Base-by-base conservation (phyloP, 2,797 vertebrate species). In the Sphenopsis melanotis region DNA sequence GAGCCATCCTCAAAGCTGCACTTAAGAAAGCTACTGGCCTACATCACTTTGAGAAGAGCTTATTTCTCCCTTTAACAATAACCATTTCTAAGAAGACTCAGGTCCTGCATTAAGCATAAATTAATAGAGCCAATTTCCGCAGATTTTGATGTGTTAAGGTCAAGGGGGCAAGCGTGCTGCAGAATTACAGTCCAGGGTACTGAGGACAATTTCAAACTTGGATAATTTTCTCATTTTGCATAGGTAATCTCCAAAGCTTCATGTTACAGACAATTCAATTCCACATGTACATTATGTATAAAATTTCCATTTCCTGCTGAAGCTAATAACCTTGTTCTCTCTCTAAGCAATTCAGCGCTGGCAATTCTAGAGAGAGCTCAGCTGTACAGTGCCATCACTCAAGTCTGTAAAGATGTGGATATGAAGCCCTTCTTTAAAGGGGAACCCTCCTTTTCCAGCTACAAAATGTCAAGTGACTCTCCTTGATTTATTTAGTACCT, bases 191-290 rank as follows among this genome's bases (percentile, higher is more conserved):
- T 96, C 75, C 86, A 71, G 57, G 83, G 82, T 95, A 93, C 49
- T 77, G 87, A 95, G 80, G 59, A 94, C 80, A 96, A 95, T 96
- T 98, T 97, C 90, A 97, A 97, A 97, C 97, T 94, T 94, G 95
- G 95, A 96, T 95, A 44, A 29, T 90, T 96, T 97, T 96, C 95
- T 97, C 93, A 97, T 97, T 97, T 97, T 97, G 93, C 90, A 84
- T 56, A 78, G 83, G 90, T 97, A 95, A 97, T 97, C 93, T 94
- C 94, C 78, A 96, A 97, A 98, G 95, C 89, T 96, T 95, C 30
- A 10, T 94, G 94, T 88, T 95, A 83, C 61, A 96, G 95, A 97
- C 94, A 96, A 93, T 97, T 97, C 97, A 96, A 97, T 98, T 97
- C 95, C 91, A 92, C 84, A 68, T 95, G 89, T 96, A 94, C 95